Conservation (phyloP, 2,113 vertebrate genomes). For the Bostrychus sinensis region DNA sequence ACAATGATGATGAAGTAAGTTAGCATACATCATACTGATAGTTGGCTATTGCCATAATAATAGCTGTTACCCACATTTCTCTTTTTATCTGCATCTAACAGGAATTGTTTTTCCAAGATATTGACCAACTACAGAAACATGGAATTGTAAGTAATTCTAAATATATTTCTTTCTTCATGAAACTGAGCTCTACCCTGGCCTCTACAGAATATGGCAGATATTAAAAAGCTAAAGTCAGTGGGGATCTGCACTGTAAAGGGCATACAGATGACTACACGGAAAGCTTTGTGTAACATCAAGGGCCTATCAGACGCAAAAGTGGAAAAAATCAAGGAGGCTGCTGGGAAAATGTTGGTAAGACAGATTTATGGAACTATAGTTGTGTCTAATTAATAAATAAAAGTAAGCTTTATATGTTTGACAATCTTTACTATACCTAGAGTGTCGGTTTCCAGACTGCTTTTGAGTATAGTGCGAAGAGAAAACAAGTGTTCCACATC, state of each 20-base stretch:
- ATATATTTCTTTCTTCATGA: no score
- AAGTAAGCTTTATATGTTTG: neutral
- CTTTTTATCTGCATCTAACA: constrained; percentile 55
- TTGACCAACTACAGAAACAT: constrained; percentile 95
- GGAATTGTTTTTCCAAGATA: constrained; percentile 98
- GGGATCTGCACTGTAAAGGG: constrained; percentile 98
- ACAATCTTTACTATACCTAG: constrained; percentile 63
- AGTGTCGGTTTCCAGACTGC: constrained; percentile 94
- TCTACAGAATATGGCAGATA: constrained; percentile 92
- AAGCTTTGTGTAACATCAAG: constrained; percentile 92
- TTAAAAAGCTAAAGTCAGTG: constrained; percentile 95
- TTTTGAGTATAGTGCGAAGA: constrained; percentile 91
- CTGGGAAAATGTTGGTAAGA: constrained; percentile 94
- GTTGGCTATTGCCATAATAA: no score
- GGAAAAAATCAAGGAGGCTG: constrained; percentile 98
- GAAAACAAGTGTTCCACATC: constrained; percentile 95
- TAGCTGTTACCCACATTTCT: neutral
- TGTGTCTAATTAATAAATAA: no score
- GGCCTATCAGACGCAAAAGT: constrained; percentile 98
- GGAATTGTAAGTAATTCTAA: constrained; percentile 90
- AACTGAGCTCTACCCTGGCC: no score
- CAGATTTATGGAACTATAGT: neutral
- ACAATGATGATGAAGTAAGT: constrained; percentile 90
- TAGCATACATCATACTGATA: neutral
- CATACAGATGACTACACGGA: constrained; percentile 97